phyloP scores from a whole-genome alignment of 2,888 invertebrate genomes.

The Eilema caniola region DNA sequence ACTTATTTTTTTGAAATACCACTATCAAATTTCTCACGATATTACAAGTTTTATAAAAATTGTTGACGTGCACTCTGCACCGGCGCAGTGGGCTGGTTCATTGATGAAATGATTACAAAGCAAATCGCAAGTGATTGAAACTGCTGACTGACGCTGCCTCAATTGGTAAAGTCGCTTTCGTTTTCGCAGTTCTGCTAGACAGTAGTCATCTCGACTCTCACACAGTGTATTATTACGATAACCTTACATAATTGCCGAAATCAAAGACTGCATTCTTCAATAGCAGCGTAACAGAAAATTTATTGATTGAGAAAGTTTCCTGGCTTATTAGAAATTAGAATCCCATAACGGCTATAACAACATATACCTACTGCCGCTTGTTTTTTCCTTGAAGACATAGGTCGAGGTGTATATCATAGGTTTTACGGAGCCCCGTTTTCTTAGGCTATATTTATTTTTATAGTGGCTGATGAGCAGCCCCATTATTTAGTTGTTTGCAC shows the following conservation, averaged over 20 bases:
- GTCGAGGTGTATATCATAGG: no score
- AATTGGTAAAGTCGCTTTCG: constrained; percentile 38
- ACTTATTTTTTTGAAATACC: constrained; percentile 36
- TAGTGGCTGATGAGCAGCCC: neutral
- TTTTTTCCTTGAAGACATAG: neutral
- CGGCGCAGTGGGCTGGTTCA: constrained; percentile 31
- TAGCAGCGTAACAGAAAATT: constrained; percentile 15
- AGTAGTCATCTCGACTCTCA: constrained; percentile 27
- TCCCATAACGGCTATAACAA: neutral
- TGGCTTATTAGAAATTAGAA: constrained; percentile 7
- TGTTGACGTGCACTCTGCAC: constrained; percentile 34
- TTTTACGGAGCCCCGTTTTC: neutral
- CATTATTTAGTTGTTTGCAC: no score
- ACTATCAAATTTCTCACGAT: constrained; percentile 44
- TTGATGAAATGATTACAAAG: constrained; percentile 47
- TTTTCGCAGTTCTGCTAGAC: constrained; percentile 30
- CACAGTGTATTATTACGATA: constrained; percentile 31
- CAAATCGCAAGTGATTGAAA: constrained; percentile 18
- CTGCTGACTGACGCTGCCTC: constrained; percentile 22
- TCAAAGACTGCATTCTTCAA: constrained; percentile 26
- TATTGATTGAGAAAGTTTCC: constrained; percentile 26
- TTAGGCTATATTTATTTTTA: neutral
- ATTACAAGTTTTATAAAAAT: constrained; percentile 33
- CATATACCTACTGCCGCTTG: neutral
- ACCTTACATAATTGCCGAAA: constrained; percentile 44